Base-by-base conservation (phyloP, 2,113 vertebrate species). In the Pachyramphus minor region DNA sequence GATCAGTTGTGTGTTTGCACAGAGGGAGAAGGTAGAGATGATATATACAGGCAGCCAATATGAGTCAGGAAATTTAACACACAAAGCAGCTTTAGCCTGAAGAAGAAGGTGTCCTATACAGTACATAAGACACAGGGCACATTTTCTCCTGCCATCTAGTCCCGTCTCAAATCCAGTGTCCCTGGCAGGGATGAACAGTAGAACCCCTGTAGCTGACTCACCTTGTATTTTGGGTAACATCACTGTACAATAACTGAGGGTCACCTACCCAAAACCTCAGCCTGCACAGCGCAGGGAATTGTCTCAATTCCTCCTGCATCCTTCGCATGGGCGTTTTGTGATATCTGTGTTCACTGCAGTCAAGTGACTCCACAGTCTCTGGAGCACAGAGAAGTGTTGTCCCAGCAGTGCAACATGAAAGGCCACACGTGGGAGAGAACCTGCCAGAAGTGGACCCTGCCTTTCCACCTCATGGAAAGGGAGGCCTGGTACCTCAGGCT, bases 21-120 rank as follows among this genome's bases (percentile, higher is more conserved):
- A 84, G 75, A 64, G 35, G 50, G 66, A 95, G 53, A 85, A 76
- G n/a, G 66, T n/a, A 81, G 82, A 74, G 73, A 95, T 96, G 83
- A 14, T 89, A 96, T 84, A 82, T 87, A 93, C 77, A 94, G 41
- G 44, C 1, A 2, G 41, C n/a, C 64, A 80, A n/a, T 23, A 53
- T 31, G 80, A 53, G 58, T 89, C 49, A 72, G 83, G 80, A 78
- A 72, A 87, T 89, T 55, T 49, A 81, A 79, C 73, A 90, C 22
- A 3, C n/a, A 30, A 87, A 74, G n/a, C 76, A 89, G 64, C 64
- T 88, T 81, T 62, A 94, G 41, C 45, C 92, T 89, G 89, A 90
- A 84, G 67, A 91, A 78, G 67, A 76, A 71, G 7, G 47, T 72
- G 28, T 80, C n/a, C 62, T 87, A 25, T 58, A 72, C 44, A 82